Base-by-base conservation (phyloP, 1,140 invertebrate genomes). In the Drosophila mayri region DNA sequence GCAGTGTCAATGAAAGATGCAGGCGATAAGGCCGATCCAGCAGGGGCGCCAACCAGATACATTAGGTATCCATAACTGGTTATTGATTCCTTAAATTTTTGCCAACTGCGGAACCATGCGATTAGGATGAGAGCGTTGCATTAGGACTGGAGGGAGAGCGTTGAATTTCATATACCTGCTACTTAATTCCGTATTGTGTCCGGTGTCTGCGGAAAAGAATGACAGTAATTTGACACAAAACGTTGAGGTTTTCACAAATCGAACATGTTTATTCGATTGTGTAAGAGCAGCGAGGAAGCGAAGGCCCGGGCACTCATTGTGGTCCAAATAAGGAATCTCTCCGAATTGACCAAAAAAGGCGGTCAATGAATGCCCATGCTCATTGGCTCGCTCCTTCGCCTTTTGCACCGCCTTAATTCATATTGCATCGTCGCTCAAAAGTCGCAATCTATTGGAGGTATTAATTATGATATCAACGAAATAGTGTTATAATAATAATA, bases 161-260 rank as follows among this genome's bases (percentile, higher is more conserved):
- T 52, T n/a, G 22, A 32, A 62, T 49, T 59, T 40, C 60, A 46
- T 61, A 58, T 75, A 47, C 37, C 38, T 63, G 40, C 57, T 76
- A 38, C 55, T 67, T 79, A 79, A 79, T 64, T 79, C 79, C 40
- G 66, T 37, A 77, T 43, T 77, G 62, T 58, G 59, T 47, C 55
- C 57, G 74, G 75, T 41, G 73, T 66, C 50, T 58, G 75, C 74
- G 76, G 58, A 78, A 78, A 78, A 78, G 66, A 84, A 73, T 84
- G 78, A 86, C 81, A 81, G 66, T 84, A 86, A 81, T 86, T 86
- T 86, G 83, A 86, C 81, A 86, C 76, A 79, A 79, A 72, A 83
- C 73, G 68, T 79, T 79, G 68, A 67, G 60, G 68, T 58, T 74
- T 74, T 79, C 68, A 68, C 30, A 73, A 79, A 64, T 73, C 78